Conservation (phyloP, 2,888 invertebrate species). For the Saturnia japonica region DNA sequence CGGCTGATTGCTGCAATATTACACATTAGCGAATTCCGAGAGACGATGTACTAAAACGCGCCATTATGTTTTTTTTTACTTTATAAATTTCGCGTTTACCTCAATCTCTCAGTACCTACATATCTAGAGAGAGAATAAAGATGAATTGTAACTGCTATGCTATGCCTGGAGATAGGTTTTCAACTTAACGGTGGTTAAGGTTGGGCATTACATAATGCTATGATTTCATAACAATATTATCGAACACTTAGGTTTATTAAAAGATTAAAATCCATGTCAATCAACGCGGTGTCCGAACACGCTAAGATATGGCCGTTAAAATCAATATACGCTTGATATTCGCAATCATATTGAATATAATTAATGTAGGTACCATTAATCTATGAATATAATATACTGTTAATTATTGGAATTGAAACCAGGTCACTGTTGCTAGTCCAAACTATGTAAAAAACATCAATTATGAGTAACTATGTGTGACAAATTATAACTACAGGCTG, state of each 20-base stretch:
- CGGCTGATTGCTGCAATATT: no score
- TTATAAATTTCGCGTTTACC: no score
- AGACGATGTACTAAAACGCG: no score
- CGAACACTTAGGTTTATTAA: not conserved
- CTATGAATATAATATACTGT: not conserved
- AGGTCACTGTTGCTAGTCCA: not conserved
- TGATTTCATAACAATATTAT: no score
- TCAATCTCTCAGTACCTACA: no score
- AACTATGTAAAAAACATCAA: not conserved
- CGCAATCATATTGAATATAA: not conserved
- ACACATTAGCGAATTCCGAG: no score
- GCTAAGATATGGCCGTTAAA: not conserved
- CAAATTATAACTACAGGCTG: not conserved
- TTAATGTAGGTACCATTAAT: not conserved
- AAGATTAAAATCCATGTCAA: not conserved
- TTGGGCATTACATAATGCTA: no score
- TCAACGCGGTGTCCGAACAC: not conserved
- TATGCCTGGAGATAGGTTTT: no score
- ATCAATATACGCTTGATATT: not conserved
- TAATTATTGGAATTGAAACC: not conserved
- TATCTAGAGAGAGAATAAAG: no score
- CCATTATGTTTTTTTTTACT: no score
- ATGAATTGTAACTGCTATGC: no score
- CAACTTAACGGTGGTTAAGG: no score
- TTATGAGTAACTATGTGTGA: not conserved